Base-by-base conservation (phyloP, 2,888 invertebrate species). In the Drosophila anceps region DNA sequence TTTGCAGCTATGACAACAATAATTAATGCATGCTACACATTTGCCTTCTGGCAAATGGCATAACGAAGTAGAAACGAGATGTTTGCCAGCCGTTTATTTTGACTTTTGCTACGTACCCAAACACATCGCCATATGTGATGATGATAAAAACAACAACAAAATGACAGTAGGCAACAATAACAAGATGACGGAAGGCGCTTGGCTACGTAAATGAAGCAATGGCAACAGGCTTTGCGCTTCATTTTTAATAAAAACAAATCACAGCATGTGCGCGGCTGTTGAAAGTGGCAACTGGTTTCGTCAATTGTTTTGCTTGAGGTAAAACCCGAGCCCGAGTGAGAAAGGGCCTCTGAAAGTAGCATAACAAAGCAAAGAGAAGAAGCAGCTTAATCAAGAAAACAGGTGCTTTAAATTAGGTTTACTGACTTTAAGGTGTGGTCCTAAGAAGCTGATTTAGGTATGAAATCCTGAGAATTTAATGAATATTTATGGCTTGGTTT, bases 241-340 rank as follows among this genome's bases (percentile, higher is more conserved):
- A 55, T 79, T 71, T 79, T 78, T 78, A 78, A 78, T 78, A 78
- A 78, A 78, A 76, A 79, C 75, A 78, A 79, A 75, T 79, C 77
- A 68, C 76, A 76, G 80, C 78, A 76, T 76, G 80, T 76, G 76
- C 64, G 31, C 71, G 51, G 13, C 43, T 67, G 61, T 71, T 67
- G 43, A 18, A 37, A 58, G 61, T 67, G 54, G 58, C 33, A 75
- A 74, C 70, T 59, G 61, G 48, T 51, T 64, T 64, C 76, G 33
- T 64, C 76, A 68, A 50, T 50, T 50, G 50, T 50, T 33, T 51
- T 65, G 61, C 70, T 62, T 64, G 65, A 54, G 24, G 20, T 58
- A 60, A 24, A 39, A 33, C 8, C 33, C 37, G 44, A 37, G n/a
- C 9, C 33, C 37, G 44, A 37, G n/a, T 5, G 5, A 24, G n/a